Base-by-base conservation (phyloP, 2,888 invertebrate species). In the Tinea pellionella region DNA sequence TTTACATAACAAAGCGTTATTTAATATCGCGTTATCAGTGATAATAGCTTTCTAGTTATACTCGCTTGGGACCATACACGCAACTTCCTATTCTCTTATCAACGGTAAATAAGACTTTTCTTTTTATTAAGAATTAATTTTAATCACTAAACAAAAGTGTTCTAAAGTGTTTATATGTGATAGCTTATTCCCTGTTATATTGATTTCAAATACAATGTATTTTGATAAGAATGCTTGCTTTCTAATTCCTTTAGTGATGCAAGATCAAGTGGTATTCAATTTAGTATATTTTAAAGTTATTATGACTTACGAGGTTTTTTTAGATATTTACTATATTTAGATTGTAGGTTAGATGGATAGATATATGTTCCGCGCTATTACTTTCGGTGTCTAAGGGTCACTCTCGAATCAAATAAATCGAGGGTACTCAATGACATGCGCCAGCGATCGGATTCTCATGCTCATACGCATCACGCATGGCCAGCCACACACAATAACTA, bases 401-500 rank as follows among this genome's bases (percentile, higher is more conserved):
- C 15, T 57, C 57, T 12, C 2, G 24, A 32, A 13, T 32, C 32
- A 15, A 57, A 57, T 57, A 57, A 32, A 32, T 32, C 15, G 16
- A 57, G 57, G 32, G 57, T 32, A 32, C 16, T 32, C 57, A 57
- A 57, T 57, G 32, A 57, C 32, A 57, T 47, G 43, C 47, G 47
- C 16, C 15, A 47, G 41, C 30, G 59, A 41, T 59, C 59, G 42
- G 19, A 42, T 59, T 59, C 59, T 41, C 59, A 47, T 59, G 19
- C 59, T 30, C 57, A 57, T 57, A 32, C 57, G 41, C 13, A 15
- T n/a, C 51, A 59, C 59, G 59, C 59, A 59, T 43, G 47, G 59
- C n/a, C 30, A 29, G n/a, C 9, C 59, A 47, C 15, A 43, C 24
- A 59, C 59, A 59, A 59, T 59, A 29, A 15, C 30, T 43, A 43